These are phyloP conservation scores for Tanytarsus gracilentus DNA, from an alignment of 2,888 invertebrate species.

Conservation along the genomic window DNA sequence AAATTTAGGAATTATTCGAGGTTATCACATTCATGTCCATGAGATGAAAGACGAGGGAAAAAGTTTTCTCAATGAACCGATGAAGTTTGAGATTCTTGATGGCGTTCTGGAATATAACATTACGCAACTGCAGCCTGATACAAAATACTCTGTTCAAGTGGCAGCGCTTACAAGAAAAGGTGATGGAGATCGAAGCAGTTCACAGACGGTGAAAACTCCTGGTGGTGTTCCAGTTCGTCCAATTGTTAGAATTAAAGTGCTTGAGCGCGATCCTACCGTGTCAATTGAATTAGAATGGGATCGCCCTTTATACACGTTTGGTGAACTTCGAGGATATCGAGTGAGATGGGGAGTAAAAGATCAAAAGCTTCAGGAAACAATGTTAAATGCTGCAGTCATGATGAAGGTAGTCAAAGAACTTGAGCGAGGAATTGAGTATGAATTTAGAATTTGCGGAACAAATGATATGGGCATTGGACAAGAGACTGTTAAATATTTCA, in stretches of 20 bases:
- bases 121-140: conserved; percentile 87
- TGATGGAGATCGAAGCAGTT: conserved; percentile 85
- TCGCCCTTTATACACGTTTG: conserved; percentile 79
- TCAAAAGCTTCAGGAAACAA: conserved; percentile 60
- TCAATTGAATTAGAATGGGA: conserved; percentile 90
- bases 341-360: conserved; percentile 81
- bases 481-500: conserved; percentile 81
- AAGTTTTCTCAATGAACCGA: conserved; percentile 74
- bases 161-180: conserved; percentile 94
- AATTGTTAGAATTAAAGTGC: conserved; percentile 68
- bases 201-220: conserved; percentile 79
- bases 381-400: conserved; percentile 58
- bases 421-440: conserved; percentile 90
- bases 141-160: conserved; percentile 87
- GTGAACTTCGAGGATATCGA: conserved; percentile 78
- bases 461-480: conserved; percentile 94
- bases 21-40: conserved; percentile 93
- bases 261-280: conserved; percentile 78
- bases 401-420: conserved; percentile 67
- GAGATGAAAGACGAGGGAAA: conserved; percentile 70
- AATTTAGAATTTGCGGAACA: conserved; percentile 91
- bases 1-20: conserved; percentile 93
- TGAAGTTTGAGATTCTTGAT: conserved; percentile 77
- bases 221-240: conserved; percentile 87
- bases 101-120: conserved; percentile 69